Percentiles rank a stretch among this genome's conserved stretches.
phyloP scores from a whole-genome alignment of 2,888 invertebrate species.

The Cybosia mesomella region DNA sequence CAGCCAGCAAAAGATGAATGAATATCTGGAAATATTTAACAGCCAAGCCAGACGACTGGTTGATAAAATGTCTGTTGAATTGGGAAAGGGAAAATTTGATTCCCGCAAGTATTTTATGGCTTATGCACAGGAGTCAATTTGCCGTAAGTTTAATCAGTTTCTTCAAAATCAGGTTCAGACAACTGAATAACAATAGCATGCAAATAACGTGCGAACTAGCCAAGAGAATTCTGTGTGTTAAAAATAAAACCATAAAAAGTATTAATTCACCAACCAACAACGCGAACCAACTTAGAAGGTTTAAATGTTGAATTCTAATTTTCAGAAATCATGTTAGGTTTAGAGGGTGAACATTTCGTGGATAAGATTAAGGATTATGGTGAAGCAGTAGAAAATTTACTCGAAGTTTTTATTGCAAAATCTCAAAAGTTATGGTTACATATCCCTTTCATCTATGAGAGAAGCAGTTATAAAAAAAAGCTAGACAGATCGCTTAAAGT shows the following conservation, averaged over 20 bases:
- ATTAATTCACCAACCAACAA: no score
- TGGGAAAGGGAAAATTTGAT: constrained; percentile 9
- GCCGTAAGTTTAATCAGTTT: constrained; percentile 5
- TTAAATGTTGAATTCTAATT: not conserved
- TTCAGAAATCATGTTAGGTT: constrained; percentile 28
- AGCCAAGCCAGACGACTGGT: constrained; percentile 35
- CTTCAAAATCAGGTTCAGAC: not conserved
- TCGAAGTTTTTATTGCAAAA: constrained; percentile 26
- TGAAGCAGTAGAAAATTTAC: constrained; percentile 26
- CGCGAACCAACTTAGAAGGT: not conserved
- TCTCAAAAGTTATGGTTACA: constrained; percentile 39
- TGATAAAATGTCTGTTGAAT: constrained; percentile 3
- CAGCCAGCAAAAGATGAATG: constrained; percentile 46
- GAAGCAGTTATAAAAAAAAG: constrained; percentile 6
- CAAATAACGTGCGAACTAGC: not conserved
- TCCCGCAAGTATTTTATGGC: not conserved
- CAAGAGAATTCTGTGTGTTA: not conserved
- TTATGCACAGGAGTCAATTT: constrained; percentile 8
- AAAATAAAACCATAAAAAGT: not conserved
- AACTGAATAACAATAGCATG: not conserved
- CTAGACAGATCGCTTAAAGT: not conserved
- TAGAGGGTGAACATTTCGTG: not conserved
- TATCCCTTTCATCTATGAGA: constrained; percentile 32
- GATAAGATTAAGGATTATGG: constrained; percentile 11
- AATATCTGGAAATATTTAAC: constrained; percentile 51